phyloP scores from a whole-genome alignment of 30 jellyfish, hydroid and myxozoan species.

The Cassiopea xamachana region DNA sequence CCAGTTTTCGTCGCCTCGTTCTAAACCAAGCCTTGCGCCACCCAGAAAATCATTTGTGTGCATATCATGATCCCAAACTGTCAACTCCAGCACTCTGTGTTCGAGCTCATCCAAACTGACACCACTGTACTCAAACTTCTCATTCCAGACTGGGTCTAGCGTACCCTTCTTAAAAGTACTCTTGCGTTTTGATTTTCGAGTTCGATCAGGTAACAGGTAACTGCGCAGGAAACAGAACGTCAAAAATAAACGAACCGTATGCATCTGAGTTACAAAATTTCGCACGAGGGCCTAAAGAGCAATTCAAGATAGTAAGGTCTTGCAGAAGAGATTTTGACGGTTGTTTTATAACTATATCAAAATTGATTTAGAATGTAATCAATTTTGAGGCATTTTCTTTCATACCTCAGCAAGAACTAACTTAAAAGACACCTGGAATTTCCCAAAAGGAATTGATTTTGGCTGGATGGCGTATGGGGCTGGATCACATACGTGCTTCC shows the following conservation, averaged over 20 bases:
- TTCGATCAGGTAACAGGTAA: slow-evolving; percentile 93
- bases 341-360: too few relatives aligned
- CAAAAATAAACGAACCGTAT: background rate
- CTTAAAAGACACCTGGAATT: too few relatives aligned
- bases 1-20: slow-evolving; percentile 97
- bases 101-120: slow-evolving; percentile 84
- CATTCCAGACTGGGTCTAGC: slow-evolving; percentile 91
- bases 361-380: too few relatives aligned
- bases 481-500: too few relatives aligned
- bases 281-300: background rate
- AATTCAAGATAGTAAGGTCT: background rate
- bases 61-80: slow-evolving; percentile 98
- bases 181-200: slow-evolving; percentile 94
- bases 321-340: too few relatives aligned
- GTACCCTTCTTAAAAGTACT: slow-evolving; percentile 92
- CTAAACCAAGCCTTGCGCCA: slow-evolving; percentile 91
- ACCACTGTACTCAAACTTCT: slow-evolving; percentile 86
- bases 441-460: too few relatives aligned
- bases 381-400: too few relatives aligned
- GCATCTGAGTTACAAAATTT: background rate
- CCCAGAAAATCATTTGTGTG: slow-evolving; percentile 91
- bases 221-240: slow-evolving; percentile 30
- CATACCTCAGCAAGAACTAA: too few relatives aligned
- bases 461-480: too few relatives aligned
- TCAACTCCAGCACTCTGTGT: slow-evolving; percentile 88